A percentile compares a stretch with the other conserved stretches of the same genome.
Conservation (phyloP, 1,140 invertebrate species). For the Neotoxoptera formosana region DNA sequence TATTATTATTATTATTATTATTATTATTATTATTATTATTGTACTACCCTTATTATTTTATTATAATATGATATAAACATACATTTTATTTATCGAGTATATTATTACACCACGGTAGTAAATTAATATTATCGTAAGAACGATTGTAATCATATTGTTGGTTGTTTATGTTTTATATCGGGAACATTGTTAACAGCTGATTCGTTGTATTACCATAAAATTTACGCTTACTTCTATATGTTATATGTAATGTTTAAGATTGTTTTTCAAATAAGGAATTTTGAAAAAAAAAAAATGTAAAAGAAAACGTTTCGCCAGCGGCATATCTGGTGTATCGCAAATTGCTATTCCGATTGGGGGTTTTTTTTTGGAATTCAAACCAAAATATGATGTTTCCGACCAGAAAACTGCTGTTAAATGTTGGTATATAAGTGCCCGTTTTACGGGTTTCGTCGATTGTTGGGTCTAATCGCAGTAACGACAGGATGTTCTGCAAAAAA, state of each 20-base stretch:
- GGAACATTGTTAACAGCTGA: slow-evolving; percentile 22
- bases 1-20: slow-evolving; percentile 27
- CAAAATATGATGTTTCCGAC: not conserved
- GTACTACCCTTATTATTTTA: not conserved
- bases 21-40: slow-evolving; percentile 26
- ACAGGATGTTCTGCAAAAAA: not conserved
- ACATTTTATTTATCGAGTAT: not conserved
- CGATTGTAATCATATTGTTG: not conserved
- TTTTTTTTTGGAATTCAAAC: not conserved
- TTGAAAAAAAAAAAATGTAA: not conserved
- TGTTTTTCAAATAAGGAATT: not conserved
- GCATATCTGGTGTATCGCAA: not conserved
- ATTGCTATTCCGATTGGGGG: not conserved
- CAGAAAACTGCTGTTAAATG: not conserved
- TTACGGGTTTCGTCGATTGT: not conserved
- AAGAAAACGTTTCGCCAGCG: not conserved
- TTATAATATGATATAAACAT: not conserved
- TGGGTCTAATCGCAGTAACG: not conserved
- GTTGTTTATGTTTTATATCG: slow-evolving; percentile 18
- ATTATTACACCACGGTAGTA: not conserved
- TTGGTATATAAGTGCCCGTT: not conserved
- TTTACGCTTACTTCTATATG: slow-evolving; percentile 32
- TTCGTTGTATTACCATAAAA: slow-evolving; percentile 34
- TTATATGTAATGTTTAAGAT: slow-evolving; percentile 6
- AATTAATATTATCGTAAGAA: not conserved